A percentile compares a stretch with the other conserved stretches of the same genome.
phyloP scores from a whole-genome alignment of 30 jellyfish, hydroid and myxozoan species.

The Mastigias papua region DNA sequence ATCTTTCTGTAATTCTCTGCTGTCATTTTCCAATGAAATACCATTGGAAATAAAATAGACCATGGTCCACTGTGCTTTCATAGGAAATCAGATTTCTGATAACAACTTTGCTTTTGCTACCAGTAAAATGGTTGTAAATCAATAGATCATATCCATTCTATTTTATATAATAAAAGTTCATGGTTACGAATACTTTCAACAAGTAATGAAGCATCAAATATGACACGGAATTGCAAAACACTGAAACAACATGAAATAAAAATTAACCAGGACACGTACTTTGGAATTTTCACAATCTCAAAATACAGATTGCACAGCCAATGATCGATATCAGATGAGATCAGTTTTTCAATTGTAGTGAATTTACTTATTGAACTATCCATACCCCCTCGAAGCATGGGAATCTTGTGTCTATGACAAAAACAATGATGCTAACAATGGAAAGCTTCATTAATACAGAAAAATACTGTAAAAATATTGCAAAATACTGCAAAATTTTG shows the following conservation, averaged over 20 bases:
- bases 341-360: conserved; percentile 79
- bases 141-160: no score
- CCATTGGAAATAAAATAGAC: no score
- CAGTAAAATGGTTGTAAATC: no score
- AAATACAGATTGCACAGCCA: conserved; percentile 95
- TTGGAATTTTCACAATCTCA: conserved; percentile 92
- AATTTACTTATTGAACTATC: conserved; percentile 89
- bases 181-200: no score
- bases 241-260: no score
- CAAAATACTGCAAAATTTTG: background rate
- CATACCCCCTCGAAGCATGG: conserved; percentile 90
- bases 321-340: conserved; percentile 90
- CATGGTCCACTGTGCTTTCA: no score
- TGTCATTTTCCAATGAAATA: no score
- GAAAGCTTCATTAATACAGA: background rate
- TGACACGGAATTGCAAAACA: background rate
- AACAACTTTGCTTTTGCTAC: no score
- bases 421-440: background rate
- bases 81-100: no score
- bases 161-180: no score
- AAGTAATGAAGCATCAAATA: no score
- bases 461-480: background rate
- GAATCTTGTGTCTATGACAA: conserved; percentile 78
- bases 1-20: no score
- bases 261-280: conserved; percentile 74